Percentiles rank a stretch among this genome's conserved stretches.
phyloP scores from a whole-genome alignment of 2,888 invertebrate genomes.

The Spodoptera picta region DNA sequence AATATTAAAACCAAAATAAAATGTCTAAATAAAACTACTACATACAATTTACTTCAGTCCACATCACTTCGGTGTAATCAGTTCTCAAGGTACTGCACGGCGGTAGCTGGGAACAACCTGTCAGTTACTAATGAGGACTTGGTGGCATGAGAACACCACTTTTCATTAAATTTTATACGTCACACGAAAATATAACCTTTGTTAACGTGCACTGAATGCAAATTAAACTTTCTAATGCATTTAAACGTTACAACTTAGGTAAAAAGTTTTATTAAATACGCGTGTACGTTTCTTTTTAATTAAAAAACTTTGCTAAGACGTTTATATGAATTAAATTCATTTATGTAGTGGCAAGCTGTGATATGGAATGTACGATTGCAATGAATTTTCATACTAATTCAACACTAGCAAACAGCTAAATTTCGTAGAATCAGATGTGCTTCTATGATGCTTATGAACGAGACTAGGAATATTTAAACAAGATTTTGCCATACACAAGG shows the following conservation, averaged over 20 bases:
- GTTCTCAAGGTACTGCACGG: conserved; percentile 31
- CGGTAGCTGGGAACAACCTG: conserved; percentile 58
- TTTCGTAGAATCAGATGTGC: too few species aligned
- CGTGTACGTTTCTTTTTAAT: conserved; percentile 11
- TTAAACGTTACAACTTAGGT: conserved; percentile 1
- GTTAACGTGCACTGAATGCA: conserved; percentile 25
- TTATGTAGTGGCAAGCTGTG: conserved; percentile 7
- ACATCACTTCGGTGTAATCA: conserved; percentile 42
- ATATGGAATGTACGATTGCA: too few species aligned
- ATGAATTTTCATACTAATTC: too few species aligned
- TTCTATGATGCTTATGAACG: too few species aligned
- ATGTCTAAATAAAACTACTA: too few species aligned
- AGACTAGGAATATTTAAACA: too few species aligned
- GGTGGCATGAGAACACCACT: conserved; percentile 61
- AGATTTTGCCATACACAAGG: too few species aligned
- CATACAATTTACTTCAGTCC: too few species aligned
- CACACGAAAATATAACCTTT: conserved; percentile 36
- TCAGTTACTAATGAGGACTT: conserved; percentile 69
- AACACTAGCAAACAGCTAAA: too few species aligned
- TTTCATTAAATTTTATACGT: conserved; percentile 59
- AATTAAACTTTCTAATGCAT: conserved; percentile 37
- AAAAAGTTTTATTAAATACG: too few species aligned
- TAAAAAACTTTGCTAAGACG: conserved; percentile 15
- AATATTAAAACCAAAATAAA: too few species aligned
- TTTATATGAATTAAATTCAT: conserved; percentile 18